Evolutionary conservation across 2,797 vertebrate genomes (phyloP).

Genomic region (Bradypus variegatus): DNA sequence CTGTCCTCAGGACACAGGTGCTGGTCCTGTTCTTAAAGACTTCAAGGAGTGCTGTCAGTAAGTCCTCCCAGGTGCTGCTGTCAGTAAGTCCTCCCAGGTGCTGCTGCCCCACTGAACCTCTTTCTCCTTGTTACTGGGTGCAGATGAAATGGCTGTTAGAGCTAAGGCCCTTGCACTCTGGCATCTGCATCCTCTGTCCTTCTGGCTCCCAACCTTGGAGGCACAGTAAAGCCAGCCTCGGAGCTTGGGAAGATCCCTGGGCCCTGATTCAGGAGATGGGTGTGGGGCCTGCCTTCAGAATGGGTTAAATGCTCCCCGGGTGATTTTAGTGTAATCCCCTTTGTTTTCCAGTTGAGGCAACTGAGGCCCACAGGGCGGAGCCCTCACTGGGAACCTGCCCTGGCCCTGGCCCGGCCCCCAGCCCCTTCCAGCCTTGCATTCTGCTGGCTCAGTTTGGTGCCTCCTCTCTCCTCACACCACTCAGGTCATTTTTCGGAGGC

Average conservation of each 20-base stretch:
- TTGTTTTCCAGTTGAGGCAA: background rate
- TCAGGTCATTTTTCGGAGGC: background rate
- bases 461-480: background rate
- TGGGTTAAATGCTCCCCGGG: background rate
- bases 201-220: background rate
- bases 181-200: background rate
- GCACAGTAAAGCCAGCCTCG: background rate
- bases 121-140: background rate
- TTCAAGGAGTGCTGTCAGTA: background rate
- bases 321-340: background rate
- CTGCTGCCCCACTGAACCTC: background rate
- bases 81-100: background rate
- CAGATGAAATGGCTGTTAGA: background rate
- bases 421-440: background rate
- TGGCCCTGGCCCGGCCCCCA: background rate
- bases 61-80: background rate
- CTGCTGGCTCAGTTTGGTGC: background rate
- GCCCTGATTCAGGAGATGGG: background rate
- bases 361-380: background rate
- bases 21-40: background rate
- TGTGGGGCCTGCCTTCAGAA: background rate
- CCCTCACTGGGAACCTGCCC: rapidly evolving
- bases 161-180: background rate
- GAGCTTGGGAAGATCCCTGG: background rate
- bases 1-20: background rate